phyloP scores from a whole-genome alignment of 2,888 invertebrate species.

The Coelinius sp. region DNA sequence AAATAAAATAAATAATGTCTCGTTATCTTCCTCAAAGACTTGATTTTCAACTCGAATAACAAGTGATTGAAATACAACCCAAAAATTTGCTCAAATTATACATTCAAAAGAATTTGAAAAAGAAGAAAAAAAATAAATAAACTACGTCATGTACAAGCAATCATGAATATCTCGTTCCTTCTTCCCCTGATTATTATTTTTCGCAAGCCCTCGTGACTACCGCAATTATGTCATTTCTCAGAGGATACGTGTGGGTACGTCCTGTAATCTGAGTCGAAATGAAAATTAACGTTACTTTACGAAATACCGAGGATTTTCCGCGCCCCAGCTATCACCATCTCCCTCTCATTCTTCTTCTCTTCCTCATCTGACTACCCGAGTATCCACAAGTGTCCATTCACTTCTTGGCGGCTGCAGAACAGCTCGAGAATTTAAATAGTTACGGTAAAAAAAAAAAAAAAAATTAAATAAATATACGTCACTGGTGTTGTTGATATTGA shows the following conservation, averaged over 20 bases:
- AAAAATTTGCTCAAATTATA: neutral
- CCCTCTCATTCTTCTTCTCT: conserved; percentile 13
- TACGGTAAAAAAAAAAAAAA: neutral
- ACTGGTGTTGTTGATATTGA: neutral
- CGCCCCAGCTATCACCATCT: neutral
- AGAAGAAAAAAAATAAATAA: neutral
- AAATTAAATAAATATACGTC: neutral
- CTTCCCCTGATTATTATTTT: conserved; percentile 3
- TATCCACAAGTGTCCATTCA: conserved; percentile 1
- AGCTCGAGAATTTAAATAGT: neutral
- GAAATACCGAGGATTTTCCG: conserved; percentile 9
- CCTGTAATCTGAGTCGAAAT: neutral
- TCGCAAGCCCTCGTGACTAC: conserved; percentile 25
- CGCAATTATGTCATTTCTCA: conserved; percentile 25
- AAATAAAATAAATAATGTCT: neutral
- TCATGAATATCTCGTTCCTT: conserved; percentile 11
- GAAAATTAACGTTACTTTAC: conserved; percentile 6
- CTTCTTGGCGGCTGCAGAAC: neutral
- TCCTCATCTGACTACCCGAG: conserved; percentile 4
- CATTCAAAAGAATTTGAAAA: neutral
- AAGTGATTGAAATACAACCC: conserved; percentile 24
- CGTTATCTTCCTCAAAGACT: neutral
- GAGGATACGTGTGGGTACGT: conserved; percentile 20
- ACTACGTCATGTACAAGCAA: neutral
- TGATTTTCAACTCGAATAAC: neutral